Percentiles rank a stretch among this genome's conserved stretches.
These are phyloP conservation scores for Hydriomena furcata DNA, from an alignment of 2,888 invertebrate genomes.

Conservation along the genomic window DNA sequence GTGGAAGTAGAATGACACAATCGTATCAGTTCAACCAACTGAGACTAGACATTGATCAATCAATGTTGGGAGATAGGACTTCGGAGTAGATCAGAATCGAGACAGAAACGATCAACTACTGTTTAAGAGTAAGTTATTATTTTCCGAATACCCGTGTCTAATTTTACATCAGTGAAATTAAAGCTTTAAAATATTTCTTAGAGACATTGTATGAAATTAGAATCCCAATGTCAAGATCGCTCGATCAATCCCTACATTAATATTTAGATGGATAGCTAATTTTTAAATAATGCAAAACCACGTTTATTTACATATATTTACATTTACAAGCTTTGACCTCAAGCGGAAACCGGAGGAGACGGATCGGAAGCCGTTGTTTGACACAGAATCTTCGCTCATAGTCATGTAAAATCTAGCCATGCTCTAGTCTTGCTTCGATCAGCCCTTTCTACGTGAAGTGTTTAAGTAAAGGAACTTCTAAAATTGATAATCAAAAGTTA, in stretches of 20 bases:
- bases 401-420: background rate
- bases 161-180: too few species aligned
- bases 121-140: too few species aligned
- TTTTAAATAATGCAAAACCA: conserved; percentile 28
- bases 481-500: too few species aligned
- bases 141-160: too few species aligned
- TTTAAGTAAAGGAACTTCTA: too few species aligned
- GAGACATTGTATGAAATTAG: background rate
- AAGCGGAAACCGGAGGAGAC: conserved; percentile 25
- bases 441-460: too few species aligned
- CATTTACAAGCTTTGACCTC: conserved; percentile 31
- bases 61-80: too few species aligned
- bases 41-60: background rate
- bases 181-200: too few species aligned
- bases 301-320: conserved; percentile 30
- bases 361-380: conserved; percentile 17
- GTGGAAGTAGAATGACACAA: conserved; percentile 12
- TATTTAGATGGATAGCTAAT: conserved; percentile 20
- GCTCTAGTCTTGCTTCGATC: too few species aligned
- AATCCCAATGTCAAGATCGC: conserved; percentile 24
- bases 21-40: conserved; percentile 19
- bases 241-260: background rate
- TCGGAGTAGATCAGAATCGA: too few species aligned
- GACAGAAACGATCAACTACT: too few species aligned
- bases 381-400: conserved; percentile 18